These are phyloP conservation scores for Nycticorax nycticorax DNA, from an alignment of 2,113 vertebrate genomes.

Conservation along the genomic window DNA sequence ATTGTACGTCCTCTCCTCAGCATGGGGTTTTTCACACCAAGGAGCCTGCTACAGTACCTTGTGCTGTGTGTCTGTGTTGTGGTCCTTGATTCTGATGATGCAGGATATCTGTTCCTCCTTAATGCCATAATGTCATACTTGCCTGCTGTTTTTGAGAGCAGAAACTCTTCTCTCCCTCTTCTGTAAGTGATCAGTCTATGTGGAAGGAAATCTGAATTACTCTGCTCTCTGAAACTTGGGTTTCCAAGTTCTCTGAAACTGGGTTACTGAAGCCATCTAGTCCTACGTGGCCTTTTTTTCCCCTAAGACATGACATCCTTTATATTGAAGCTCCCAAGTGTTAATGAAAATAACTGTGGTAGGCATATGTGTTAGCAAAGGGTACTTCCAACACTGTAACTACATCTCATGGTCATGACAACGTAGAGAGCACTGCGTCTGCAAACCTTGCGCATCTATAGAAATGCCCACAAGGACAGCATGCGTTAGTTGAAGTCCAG, in stretches of 20 bases:
- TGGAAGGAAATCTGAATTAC: background rate
- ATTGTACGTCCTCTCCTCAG: background rate
- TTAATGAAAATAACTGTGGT: background rate
- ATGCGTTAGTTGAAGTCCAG: fast-evolving
- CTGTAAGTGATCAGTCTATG: background rate
- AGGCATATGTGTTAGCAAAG: background rate
- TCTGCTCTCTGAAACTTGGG: background rate
- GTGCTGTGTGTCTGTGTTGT: background rate
- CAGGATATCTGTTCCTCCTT: background rate
- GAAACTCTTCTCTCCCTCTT: background rate
- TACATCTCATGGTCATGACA: background rate
- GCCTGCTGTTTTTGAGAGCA: background rate
- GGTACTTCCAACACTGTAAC: background rate
- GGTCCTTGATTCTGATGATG: background rate
- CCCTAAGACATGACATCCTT: background rate
- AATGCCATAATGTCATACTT: background rate
- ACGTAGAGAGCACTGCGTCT: background rate
- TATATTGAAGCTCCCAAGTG: background rate
- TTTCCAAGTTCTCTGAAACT: background rate
- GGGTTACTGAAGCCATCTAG: background rate
- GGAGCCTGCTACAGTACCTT: background rate
- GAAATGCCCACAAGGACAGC: background rate
- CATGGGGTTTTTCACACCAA: background rate
- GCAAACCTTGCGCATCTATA: background rate
- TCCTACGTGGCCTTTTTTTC: background rate